Evolutionary conservation across 2,113 vertebrate genomes (phyloP).

Genomic region (Agapornis roseicollis): DNA sequence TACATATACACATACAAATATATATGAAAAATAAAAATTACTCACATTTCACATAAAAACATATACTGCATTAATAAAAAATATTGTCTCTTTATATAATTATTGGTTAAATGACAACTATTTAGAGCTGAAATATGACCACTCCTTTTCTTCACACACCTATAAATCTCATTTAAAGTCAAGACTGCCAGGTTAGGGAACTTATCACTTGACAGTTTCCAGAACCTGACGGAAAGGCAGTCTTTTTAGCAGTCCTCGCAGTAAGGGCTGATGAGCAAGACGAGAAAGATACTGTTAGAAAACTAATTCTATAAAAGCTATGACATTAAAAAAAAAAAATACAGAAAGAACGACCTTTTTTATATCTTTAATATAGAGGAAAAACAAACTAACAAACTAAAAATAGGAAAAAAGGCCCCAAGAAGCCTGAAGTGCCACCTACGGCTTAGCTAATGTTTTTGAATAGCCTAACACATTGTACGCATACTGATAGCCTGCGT

Average conservation of each 20-base stretch:
- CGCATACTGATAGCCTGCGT: accelerated
- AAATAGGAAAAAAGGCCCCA: neutral
- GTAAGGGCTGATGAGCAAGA: neutral
- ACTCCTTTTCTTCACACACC: neutral
- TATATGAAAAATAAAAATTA: neutral
- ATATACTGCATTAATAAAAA: neutral
- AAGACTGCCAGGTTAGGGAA: neutral
- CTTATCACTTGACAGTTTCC: neutral
- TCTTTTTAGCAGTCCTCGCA: neutral
- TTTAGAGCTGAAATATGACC: accelerated
- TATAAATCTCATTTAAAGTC: neutral
- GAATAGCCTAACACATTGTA: neutral
- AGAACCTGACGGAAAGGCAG: neutral
- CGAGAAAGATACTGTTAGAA: neutral
- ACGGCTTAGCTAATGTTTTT: neutral
- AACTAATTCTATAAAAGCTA: no score
- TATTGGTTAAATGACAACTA: neutral
- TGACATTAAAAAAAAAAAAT: neutral
- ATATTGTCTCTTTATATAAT: neutral
- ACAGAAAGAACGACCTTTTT: neutral
- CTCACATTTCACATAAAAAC: neutral
- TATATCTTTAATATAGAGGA: neutral
- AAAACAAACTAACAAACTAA: neutral
- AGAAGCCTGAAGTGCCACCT: neutral
- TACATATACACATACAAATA: neutral